phyloP scores from a whole-genome alignment of 2,797 vertebrate genomes.

The Tokudaia muenninki region DNA sequence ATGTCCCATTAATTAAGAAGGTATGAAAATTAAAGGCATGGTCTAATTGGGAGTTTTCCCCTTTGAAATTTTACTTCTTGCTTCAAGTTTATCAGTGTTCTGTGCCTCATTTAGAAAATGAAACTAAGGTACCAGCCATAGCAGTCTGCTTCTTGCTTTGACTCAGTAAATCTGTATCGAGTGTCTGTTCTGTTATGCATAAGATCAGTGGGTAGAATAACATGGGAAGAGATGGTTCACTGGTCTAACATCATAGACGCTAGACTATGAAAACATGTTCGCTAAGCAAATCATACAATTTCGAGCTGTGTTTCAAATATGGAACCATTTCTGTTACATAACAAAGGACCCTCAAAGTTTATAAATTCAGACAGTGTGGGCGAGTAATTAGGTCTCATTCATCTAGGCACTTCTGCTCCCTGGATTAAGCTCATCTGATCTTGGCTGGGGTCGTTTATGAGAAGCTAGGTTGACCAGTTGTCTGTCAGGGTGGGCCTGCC shows the following conservation, averaged over 20 bases:
- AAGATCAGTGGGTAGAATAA: background rate
- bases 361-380: background rate
- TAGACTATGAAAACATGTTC: background rate
- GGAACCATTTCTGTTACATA: background rate
- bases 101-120: slow-evolving; percentile 49
- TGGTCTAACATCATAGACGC: background rate
- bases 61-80: slow-evolving; percentile 60
- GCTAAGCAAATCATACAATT: slow-evolving; percentile 5
- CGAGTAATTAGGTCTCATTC: background rate
- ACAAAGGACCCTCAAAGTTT: background rate
- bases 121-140: background rate
- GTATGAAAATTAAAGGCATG: slow-evolving; percentile 70
- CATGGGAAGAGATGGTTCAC: background rate
- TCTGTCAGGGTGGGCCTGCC: background rate
- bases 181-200: background rate
- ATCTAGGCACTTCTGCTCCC: background rate
- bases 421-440: background rate
- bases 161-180: background rate
- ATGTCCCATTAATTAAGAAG: slow-evolving; percentile 73
- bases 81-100: slow-evolving; percentile 54
- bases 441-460: background rate
- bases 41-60: slow-evolving; percentile 52
- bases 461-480: background rate
- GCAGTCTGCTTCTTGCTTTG: slow-evolving; percentile 39
- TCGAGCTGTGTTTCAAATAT: slow-evolving; percentile 5